Conservation (phyloP, 37 sponge, comb jelly and placozoan species). For the Axinella damicornis region DNA sequence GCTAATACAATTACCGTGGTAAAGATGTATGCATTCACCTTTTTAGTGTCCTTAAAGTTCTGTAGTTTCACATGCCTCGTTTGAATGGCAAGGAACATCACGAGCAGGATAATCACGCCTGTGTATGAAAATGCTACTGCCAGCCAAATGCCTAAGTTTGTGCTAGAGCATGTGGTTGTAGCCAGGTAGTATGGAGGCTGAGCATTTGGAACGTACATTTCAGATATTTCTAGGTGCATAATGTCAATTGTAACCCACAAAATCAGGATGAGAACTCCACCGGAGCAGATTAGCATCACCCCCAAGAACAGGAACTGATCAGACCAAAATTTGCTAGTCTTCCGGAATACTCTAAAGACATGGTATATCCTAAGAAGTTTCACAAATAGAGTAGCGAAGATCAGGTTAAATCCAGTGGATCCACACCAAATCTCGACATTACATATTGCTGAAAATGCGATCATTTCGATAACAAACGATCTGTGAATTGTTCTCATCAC, state of each 20-base stretch:
- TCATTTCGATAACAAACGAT: background rate
- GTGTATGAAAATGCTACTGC: constrained; percentile 1
- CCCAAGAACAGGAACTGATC: constrained; percentile 13
- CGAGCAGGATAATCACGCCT: background rate
- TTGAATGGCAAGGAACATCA: constrained; percentile 34
- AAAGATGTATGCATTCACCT: constrained; percentile 29
- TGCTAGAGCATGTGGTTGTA: background rate
- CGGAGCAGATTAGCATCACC: background rate
- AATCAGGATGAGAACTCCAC: constrained; percentile 1
- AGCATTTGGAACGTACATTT: background rate
- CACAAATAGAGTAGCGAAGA: constrained; percentile 39
- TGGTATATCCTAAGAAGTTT: constrained; percentile 22
- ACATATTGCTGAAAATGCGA: constrained; percentile 11
- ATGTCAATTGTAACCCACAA: constrained; percentile 22
- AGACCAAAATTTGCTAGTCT: constrained; percentile 23
- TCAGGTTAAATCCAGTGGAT: constrained; percentile 22
- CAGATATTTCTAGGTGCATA: background rate
- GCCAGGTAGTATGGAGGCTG: constrained; percentile 2
- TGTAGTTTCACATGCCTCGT: constrained; percentile 33
- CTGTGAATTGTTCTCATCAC: background rate
- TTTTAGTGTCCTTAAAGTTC: constrained; percentile 59
- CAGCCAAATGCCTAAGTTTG: background rate
- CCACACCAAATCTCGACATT: constrained; percentile 11
- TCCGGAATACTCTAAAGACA: constrained; percentile 10
- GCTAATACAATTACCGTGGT: background rate